Percentiles rank a stretch among this genome's conserved stretches.
These are phyloP conservation scores for Leptinotarsa peninsularis DNA, from an alignment of 2,888 invertebrate genomes.

Conservation along the genomic window DNA sequence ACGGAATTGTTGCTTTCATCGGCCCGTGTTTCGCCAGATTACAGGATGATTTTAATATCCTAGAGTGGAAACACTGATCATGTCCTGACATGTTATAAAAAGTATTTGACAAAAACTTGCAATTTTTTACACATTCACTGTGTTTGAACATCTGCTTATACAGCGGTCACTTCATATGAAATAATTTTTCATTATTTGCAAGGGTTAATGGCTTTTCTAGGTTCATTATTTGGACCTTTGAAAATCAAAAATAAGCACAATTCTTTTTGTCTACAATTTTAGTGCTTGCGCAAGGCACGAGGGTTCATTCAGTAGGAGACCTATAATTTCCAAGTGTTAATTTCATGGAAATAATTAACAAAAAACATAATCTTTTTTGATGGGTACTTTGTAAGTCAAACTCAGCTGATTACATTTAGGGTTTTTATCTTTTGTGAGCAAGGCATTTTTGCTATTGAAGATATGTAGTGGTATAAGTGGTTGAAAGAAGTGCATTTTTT, in stretches of 20 bases:
- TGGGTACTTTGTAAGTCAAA: not conserved
- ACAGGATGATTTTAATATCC: constrained; percentile 77
- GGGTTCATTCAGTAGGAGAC: constrained; percentile 1
- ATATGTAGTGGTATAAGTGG: no score
- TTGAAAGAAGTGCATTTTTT: no score
- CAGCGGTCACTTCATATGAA: not conserved
- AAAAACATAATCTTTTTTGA: not conserved
- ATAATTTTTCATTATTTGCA: constrained; percentile 5
- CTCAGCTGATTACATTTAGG: not conserved
- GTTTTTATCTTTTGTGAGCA: no score
- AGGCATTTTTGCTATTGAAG: no score
- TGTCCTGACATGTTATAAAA: constrained; percentile 45
- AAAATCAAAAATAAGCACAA: constrained; percentile 31
- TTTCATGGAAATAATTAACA: not conserved
- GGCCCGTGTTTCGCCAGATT: constrained; percentile 75
- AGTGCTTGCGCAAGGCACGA: constrained; percentile 34
- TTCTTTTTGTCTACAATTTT: constrained; percentile 32
- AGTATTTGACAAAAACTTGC: constrained; percentile 25
- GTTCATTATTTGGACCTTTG: constrained; percentile 28
- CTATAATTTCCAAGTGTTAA: not conserved
- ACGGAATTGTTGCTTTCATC: constrained; percentile 82
- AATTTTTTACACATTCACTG: constrained; percentile 38
- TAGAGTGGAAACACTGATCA: constrained; percentile 55
- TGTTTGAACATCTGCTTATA: constrained; percentile 22
- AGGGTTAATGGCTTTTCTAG: constrained; percentile 22